Evolutionary conservation across 2,888 invertebrate genomes (phyloP).

Genomic region (Ennomos erosarius): DNA sequence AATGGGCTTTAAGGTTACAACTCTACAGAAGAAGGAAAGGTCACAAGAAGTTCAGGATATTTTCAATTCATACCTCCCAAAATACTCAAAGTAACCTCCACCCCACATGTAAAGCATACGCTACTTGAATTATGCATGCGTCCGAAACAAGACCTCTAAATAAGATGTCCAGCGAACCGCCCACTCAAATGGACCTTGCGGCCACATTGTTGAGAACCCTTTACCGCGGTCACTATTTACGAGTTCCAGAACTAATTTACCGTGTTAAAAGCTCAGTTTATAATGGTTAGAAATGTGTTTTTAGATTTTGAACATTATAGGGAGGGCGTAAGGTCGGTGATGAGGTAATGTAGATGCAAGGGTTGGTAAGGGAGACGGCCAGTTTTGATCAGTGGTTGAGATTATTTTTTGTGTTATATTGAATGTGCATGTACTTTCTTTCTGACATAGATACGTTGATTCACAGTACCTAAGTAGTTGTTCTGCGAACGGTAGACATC

Average conservation of each 20-base stretch:
- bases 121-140: slow-evolving; percentile 43
- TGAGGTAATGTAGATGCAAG: slow-evolving; percentile 18
- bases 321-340: neutral
- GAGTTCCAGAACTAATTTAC: slow-evolving; percentile 31
- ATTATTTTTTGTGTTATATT: slow-evolving; percentile 25
- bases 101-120: slow-evolving; percentile 23
- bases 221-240: slow-evolving; percentile 42
- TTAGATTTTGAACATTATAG: slow-evolving; percentile 22
- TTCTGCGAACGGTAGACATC: too few species aligned
- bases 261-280: slow-evolving; percentile 31
- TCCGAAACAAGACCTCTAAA: slow-evolving; percentile 38
- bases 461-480: too few species aligned
- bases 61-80: slow-evolving; percentile 5
- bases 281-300: slow-evolving; percentile 17
- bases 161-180: slow-evolving; percentile 39
- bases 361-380: slow-evolving; percentile 47
- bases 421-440: too few species aligned
- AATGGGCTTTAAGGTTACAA: too few species aligned
- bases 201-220: slow-evolving; percentile 56
- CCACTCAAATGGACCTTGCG: slow-evolving; percentile 43
- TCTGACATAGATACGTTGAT: too few species aligned
- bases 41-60: neutral
- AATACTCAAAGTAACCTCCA: slow-evolving; percentile 27
- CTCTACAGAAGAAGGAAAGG: too few species aligned
- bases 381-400: slow-evolving; percentile 52